Conservation (phyloP, 2,113 vertebrate species). For the Strigops habroptila region DNA sequence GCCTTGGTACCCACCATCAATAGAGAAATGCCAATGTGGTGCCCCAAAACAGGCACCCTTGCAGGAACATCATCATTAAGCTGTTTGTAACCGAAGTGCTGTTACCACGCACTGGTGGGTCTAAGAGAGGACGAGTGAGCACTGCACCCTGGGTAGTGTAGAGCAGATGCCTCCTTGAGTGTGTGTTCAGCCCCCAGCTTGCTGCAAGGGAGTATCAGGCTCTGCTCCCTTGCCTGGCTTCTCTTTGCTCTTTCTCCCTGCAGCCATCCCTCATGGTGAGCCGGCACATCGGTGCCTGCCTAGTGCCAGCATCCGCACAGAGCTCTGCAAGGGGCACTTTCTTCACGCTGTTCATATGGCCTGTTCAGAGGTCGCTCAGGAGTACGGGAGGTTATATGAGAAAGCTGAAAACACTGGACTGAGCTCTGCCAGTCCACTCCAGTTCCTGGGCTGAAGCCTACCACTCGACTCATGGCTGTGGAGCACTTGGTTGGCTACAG, state of each 20-base stretch:
- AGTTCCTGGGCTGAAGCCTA: background rate
- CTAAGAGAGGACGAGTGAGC: background rate
- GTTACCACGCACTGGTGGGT: background rate
- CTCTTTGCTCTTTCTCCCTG: background rate
- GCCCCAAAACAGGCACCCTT: too few species aligned
- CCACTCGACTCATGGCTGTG: fast-evolving
- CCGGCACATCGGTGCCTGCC: background rate
- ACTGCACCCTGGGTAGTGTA: background rate
- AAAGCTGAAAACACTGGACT: background rate
- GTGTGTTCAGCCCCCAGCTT: background rate
- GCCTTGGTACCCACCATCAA: background rate
- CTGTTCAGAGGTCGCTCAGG: background rate
- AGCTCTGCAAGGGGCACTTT: background rate
- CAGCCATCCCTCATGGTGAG: background rate
- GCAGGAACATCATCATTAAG: background rate
- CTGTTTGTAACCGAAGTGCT: background rate
- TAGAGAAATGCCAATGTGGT: too few species aligned
- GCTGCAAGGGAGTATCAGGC: background rate
- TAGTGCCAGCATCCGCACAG: background rate
- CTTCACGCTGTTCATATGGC: fast-evolving
- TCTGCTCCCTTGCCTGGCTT: background rate
- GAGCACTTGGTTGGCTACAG: background rate
- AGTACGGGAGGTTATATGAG: fast-evolving
- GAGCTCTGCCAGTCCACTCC: background rate
- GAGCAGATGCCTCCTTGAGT: background rate